Percentiles rank a stretch among this genome's conserved stretches.
Evolutionary conservation across 2,888 invertebrate species (phyloP).

Genomic region (Lamellibrachia columna): DNA sequence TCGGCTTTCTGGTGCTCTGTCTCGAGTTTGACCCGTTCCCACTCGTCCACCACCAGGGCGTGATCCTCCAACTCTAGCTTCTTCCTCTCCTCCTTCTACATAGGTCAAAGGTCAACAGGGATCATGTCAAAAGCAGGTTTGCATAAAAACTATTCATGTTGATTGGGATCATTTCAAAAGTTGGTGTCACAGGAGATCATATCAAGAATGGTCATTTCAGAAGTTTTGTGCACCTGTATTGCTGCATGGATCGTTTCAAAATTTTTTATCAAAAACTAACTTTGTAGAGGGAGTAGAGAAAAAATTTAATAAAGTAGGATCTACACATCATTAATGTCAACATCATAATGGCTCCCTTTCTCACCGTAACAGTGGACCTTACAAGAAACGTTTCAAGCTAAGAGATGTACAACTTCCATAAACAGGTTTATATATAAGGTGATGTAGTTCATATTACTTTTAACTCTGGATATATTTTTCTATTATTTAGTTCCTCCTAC

Average conservation of each 20-base stretch:
- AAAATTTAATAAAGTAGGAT: neutral
- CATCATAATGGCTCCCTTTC: neutral
- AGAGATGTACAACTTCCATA: neutral
- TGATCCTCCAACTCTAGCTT: slow-evolving; percentile 54
- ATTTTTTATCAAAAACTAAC: neutral
- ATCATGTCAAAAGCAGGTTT: neutral
- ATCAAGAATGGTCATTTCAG: neutral
- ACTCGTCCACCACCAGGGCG: slow-evolving; percentile 54
- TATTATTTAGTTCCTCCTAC: slow-evolving; percentile 38
- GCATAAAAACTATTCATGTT: neutral
- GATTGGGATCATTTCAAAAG: neutral
- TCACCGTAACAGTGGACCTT: neutral
- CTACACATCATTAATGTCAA: neutral
- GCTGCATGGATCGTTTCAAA: neutral
- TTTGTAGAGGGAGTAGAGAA: neutral
- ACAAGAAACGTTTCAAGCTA: neutral
- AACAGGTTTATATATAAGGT: neutral
- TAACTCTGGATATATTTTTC: neutral
- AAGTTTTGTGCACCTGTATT: neutral
- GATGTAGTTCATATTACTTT: neutral
- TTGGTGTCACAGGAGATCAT: neutral
- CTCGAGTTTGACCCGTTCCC: slow-evolving; percentile 56
- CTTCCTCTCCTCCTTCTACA: slow-evolving; percentile 53
- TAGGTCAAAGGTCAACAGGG: neutral
- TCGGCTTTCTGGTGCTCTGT: slow-evolving; percentile 57